Base-by-base conservation (phyloP, 2,797 vertebrate species). In the Danio tinwini region DNA sequence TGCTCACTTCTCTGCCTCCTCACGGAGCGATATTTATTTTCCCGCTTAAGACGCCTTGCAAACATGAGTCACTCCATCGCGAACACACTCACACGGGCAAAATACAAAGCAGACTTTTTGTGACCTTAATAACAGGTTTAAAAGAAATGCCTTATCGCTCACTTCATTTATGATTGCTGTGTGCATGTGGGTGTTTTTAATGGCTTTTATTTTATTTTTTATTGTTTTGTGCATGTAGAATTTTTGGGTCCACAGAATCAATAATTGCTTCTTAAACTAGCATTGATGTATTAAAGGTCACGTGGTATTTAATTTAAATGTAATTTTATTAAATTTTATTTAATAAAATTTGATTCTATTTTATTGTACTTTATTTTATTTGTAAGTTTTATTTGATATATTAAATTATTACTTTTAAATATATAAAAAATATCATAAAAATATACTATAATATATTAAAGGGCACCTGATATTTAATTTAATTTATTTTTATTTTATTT, bases 1-100 rank as follows among this genome's bases (percentile, higher is more conserved):
- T 71, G 74, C 80, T 73, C 21, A 21, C 49, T 83, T 37, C n/a
- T 50, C 53, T 85, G 80, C 84, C 76, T 69, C 49, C 65, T 42
- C 68, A 59, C 19, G 8, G 59, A 79, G 69, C 7, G 49, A 39
- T 64, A 56, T 82, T 79, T 79, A 74, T 74, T 69, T 74, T 50
- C 40, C 76, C 2, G 53, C 39, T 74, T 70, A 69, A 79, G 55
- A 82, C 8, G 45, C 71, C 55, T 63, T 0, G 21, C 68, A 74
- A 69, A 78, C 47, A 62, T 79, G 76, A 82, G 65, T 82, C 81
- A 82, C 65, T 77, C 52, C 62, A 11, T 40, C 4, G 76, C 49
- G 13, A 72, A 74, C 67, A 83, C 62, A 73, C 53, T 73, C 44
- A 68, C 53, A 58, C 12, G 7, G 53, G 68, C 19, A 70, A 58